A percentile compares a stretch with the other conserved stretches of the same genome.
phyloP scores from a whole-genome alignment of 2,888 invertebrate species.

The Lasius platythorax region DNA sequence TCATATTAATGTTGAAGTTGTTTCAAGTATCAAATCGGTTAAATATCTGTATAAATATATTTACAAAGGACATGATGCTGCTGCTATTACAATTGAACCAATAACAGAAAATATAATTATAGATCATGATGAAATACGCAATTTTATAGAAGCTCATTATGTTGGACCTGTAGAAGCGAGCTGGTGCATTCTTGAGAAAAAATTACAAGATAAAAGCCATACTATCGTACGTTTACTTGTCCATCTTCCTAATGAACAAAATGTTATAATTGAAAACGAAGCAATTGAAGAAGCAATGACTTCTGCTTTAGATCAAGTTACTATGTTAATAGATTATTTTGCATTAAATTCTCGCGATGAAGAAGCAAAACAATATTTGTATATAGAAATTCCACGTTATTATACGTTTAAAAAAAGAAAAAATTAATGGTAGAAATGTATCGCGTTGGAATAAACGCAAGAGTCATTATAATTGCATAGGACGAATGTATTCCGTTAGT shows the following conservation, averaged over 20 bases:
- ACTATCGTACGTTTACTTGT: slow-evolving; percentile 55
- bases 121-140: slow-evolving; percentile 24
- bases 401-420: slow-evolving; percentile 59
- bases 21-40: slow-evolving; percentile 70
- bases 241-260: slow-evolving; percentile 58
- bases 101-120: slow-evolving; percentile 18
- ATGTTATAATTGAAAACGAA: slow-evolving; percentile 35
- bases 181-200: slow-evolving; percentile 55
- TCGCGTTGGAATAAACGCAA: slow-evolving; percentile 57
- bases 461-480: slow-evolving; percentile 64
- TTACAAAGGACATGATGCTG: slow-evolving; percentile 74
- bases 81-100: slow-evolving; percentile 60
- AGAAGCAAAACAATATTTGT: slow-evolving; percentile 57
- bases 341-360: slow-evolving; percentile 55
- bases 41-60: slow-evolving; percentile 69
- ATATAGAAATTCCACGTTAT: slow-evolving; percentile 58
- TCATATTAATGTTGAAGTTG: slow-evolving; percentile 78
- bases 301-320: slow-evolving; percentile 46
- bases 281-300: slow-evolving; percentile 7
- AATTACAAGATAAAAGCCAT: slow-evolving; percentile 58
- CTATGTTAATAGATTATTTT: slow-evolving; percentile 57
- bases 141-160: slow-evolving; percentile 50
- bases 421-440: slow-evolving; percentile 37
- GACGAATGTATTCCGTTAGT: slow-evolving; percentile 75
- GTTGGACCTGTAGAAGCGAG: slow-evolving; percentile 60